Evolutionary conservation across 2,113 vertebrate genomes (phyloP).

Genomic region (Terrapene triunguis): DNA sequence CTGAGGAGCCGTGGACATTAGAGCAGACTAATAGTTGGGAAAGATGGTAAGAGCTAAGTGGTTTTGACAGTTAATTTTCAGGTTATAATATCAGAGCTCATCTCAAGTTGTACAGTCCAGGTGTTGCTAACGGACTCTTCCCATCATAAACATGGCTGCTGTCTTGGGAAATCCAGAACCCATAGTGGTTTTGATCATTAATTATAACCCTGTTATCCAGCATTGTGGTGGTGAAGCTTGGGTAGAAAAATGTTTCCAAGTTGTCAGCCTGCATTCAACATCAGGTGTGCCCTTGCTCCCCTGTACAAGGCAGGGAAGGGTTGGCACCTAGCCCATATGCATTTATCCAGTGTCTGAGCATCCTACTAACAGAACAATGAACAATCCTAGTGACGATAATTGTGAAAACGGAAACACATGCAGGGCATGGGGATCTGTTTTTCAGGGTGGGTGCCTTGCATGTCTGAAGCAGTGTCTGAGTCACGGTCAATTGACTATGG

Average conservation of each 20-base stretch:
- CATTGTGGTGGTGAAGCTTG: conserved; percentile 9
- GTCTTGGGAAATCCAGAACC: not conserved
- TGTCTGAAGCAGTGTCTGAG: not conserved
- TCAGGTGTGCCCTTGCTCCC: not conserved
- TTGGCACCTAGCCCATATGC: not conserved
- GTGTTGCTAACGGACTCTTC: not conserved
- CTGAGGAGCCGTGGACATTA: not conserved
- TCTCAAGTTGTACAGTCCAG: not conserved
- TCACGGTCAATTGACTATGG: not conserved
- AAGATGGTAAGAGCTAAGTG: not conserved
- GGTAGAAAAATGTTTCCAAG: not conserved
- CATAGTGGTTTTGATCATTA: conserved; percentile 8
- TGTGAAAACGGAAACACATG: rapidly evolving
- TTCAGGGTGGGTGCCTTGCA: not conserved
- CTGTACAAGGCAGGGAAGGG: not conserved
- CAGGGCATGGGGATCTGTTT: not conserved
- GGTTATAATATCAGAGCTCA: not conserved
- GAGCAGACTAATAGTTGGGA: not conserved
- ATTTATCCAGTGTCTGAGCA: not conserved
- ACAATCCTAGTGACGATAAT: not conserved
- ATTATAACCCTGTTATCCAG: not conserved
- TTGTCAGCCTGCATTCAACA: not conserved
- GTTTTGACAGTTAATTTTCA: not conserved
- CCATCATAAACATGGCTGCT: not conserved
- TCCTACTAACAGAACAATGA: rapidly evolving